phyloP scores from a whole-genome alignment of 2,113 vertebrate species.

The Ctenomys sociabilis region DNA sequence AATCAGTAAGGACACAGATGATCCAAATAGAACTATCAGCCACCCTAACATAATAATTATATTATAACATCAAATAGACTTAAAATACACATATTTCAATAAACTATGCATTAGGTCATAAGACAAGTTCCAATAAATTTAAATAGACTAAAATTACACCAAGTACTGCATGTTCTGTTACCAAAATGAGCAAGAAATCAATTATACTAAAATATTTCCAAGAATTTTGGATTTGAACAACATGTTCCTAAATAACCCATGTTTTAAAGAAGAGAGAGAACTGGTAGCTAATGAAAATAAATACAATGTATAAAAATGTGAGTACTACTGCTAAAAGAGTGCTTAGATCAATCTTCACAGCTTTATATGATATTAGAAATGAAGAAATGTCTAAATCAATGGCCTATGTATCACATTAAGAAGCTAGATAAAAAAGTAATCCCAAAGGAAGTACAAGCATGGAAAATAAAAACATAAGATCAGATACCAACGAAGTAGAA shows the following conservation, averaged over 20 bases:
- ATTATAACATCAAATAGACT: neutral
- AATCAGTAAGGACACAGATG: neutral
- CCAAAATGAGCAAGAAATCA: conserved; percentile 14
- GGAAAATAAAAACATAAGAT: neutral
- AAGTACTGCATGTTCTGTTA: neutral
- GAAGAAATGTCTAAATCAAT: neutral
- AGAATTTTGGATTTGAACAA: neutral
- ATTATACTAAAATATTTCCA: neutral
- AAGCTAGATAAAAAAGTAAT: conserved; percentile 19
- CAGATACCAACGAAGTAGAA: conserved; percentile 29
- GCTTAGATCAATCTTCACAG: neutral
- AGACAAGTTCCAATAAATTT: neutral
- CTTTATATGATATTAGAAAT: conserved; percentile 19
- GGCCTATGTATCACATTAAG: neutral
- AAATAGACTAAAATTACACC: conserved; percentile 26
- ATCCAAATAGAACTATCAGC: neutral
- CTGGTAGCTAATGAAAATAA: conserved; percentile 31
- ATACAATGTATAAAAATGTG: neutral
- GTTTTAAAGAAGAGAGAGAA: neutral
- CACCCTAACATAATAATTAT: neutral
- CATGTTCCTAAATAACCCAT: neutral
- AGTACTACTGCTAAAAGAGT: neutral
- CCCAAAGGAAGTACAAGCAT: neutral
- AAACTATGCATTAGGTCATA: neutral
- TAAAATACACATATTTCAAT: neutral